A percentile compares a stretch with the other conserved stretches of the same genome.
phyloP scores from a whole-genome alignment of 2,888 invertebrate species.

The Drosophila prostipennis region DNA sequence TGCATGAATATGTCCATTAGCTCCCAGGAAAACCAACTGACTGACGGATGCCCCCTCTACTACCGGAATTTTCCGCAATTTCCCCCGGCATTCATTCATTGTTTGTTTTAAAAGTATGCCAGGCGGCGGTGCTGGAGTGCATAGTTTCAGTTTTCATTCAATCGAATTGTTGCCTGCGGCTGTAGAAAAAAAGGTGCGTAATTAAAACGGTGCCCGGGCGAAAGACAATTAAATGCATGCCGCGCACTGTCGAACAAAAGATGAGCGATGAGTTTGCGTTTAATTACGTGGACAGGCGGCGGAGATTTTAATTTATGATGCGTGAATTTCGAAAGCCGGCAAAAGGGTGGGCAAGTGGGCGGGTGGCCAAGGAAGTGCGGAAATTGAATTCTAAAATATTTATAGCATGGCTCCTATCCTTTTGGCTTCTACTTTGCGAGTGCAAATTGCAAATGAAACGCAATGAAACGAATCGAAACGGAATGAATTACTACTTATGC shows the following conservation, averaged over 20 bases:
- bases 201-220: slow-evolving; percentile 67
- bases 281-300: slow-evolving; percentile 63
- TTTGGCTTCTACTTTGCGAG: slow-evolving; percentile 50
- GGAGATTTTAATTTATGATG: slow-evolving; percentile 54
- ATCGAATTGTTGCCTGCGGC: slow-evolving; percentile 58
- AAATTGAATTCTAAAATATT: slow-evolving; percentile 76
- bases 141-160: slow-evolving; percentile 63
- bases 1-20: slow-evolving; percentile 42
- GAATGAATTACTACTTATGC: slow-evolving; percentile 67
- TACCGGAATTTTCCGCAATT: slow-evolving; percentile 18
- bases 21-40: background rate
- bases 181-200: slow-evolving; percentile 66
- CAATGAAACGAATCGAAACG: slow-evolving; percentile 45
- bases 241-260: slow-evolving; percentile 55
- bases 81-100: slow-evolving; percentile 15
- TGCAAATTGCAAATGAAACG: slow-evolving; percentile 66
- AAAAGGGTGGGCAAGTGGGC: background rate
- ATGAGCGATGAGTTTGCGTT: slow-evolving; percentile 63
- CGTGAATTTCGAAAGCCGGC: slow-evolving; percentile 15
- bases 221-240: slow-evolving; percentile 74
- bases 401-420: slow-evolving; percentile 34
- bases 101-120: slow-evolving; percentile 31
- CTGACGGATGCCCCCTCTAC: background rate
- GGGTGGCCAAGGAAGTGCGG: slow-evolving; percentile 29
- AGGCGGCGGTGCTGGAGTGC: background rate